These are phyloP conservation scores for Tetramorium parvispinum DNA, from an alignment of 1,140 invertebrate genomes.

Conservation along the genomic window DNA sequence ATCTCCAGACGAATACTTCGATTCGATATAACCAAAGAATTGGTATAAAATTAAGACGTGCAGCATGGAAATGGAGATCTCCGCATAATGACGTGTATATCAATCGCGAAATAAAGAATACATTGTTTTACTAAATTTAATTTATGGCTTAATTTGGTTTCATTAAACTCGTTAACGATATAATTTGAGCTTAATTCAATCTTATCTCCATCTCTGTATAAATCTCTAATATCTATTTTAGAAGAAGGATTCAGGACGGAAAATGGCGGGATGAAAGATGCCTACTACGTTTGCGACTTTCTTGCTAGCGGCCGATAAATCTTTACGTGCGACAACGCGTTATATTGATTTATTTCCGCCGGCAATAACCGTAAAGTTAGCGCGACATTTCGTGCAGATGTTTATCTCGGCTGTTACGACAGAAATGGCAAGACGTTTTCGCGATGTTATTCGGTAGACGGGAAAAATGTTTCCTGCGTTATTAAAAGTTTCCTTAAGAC, in stretches of 20 bases:
- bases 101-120: neutral
- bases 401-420: constrained; percentile 31
- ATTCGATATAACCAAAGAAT: neutral
- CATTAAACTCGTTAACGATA: too few relatives aligned
- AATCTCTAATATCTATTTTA: constrained; percentile 1
- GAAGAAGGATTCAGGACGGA: neutral
- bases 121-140: neutral
- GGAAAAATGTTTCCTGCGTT: constrained; percentile 27
- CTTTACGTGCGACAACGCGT: constrained; percentile 47
- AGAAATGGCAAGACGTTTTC: constrained; percentile 9
- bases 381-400: constrained; percentile 29
- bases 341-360: constrained; percentile 57
- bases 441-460: neutral
- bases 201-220: neutral
- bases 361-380: constrained; percentile 59
- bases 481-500: neutral
- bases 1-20: neutral
- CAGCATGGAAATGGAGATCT: neutral
- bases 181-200: neutral
- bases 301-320: constrained; percentile 45
- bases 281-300: constrained; percentile 47
- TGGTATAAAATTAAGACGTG: neutral
- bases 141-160: too few relatives aligned
- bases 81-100: neutral
- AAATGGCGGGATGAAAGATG: constrained; percentile 22